phyloP scores from a whole-genome alignment of 2,888 invertebrate species.

The Dicranocentrus wangi region DNA sequence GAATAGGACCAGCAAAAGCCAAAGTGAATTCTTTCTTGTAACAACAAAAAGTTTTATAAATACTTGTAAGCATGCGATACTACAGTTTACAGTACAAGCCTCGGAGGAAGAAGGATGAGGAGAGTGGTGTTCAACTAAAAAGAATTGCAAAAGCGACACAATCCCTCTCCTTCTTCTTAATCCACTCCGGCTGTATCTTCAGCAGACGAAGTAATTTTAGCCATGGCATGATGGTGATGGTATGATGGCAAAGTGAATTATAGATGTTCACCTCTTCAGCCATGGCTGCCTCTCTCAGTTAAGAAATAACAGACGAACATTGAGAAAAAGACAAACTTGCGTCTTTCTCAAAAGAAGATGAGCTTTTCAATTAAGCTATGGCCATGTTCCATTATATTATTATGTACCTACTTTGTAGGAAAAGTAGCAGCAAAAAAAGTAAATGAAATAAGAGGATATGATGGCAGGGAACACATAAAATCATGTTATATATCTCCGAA shows the following conservation, averaged over 20 bases:
- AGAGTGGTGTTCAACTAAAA: too few relatives aligned
- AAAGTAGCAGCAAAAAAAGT: conserved; percentile 16
- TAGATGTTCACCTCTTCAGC: conserved; percentile 42
- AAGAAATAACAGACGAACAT: neutral
- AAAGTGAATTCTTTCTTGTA: neutral
- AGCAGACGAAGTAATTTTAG: conserved; percentile 21
- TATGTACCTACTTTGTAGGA: neutral
- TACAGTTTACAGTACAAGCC: too few relatives aligned
- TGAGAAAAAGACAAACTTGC: conserved; percentile 25
- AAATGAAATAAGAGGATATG: neutral
- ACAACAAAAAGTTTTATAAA: conserved; percentile 8
- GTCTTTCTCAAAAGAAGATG: conserved; percentile 28
- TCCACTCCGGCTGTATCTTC: neutral
- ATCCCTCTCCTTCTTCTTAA: conserved; percentile 6
- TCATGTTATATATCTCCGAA: neutral
- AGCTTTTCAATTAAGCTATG: conserved; percentile 46
- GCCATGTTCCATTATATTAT: conserved; percentile 30
- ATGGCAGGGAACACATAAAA: neutral
- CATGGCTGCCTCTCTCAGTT: conserved; percentile 3
- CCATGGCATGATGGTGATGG: conserved; percentile 26
- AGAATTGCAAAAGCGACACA: neutral
- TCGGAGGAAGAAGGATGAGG: neutral
- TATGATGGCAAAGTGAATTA: conserved; percentile 51
- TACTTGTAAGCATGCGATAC: too few relatives aligned
- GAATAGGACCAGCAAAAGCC: conserved; percentile 5